phyloP scores from a whole-genome alignment of 2,113 vertebrate genomes.

The Misgurnus mizolepis region DNA sequence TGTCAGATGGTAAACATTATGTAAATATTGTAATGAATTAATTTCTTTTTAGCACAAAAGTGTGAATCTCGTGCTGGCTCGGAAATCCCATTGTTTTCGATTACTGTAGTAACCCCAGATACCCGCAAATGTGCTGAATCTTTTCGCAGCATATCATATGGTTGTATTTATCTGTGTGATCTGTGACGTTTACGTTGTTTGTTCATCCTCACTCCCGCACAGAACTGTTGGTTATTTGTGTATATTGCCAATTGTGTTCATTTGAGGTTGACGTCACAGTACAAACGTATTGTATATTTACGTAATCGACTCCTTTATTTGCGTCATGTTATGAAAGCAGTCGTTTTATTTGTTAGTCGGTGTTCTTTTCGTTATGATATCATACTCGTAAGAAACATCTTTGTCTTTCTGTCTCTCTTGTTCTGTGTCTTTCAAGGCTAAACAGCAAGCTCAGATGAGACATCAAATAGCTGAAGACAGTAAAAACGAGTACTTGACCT shows the following conservation, averaged over 20 bases:
- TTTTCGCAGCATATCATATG: neutral
- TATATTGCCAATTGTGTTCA: constrained; percentile 7
- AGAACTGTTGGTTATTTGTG: neutral
- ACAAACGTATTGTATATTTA: constrained; percentile 11
- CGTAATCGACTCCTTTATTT: constrained; percentile 24
- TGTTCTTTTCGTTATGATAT: constrained; percentile 2
- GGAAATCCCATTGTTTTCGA: no score
- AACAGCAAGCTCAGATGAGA: constrained; percentile 87
- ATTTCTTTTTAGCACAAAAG: no score
- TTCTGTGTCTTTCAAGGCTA: constrained; percentile 73
- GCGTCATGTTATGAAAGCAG: constrained; percentile 16
- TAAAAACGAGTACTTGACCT: constrained; percentile 86
- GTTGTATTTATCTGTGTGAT: constrained; percentile 13
- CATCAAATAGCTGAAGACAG: constrained; percentile 93
- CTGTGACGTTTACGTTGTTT: constrained; percentile 18
- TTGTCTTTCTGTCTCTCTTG: constrained; percentile 4
- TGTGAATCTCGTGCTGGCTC: no score
- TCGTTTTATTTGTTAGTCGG: constrained; percentile 27
- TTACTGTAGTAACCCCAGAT: no score
- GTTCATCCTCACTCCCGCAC: neutral
- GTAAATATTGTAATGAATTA: no score
- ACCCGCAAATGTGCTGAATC: neutral
- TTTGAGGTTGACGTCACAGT: constrained; percentile 16
- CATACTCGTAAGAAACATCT: neutral
- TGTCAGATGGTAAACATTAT: no score